Conservation (phyloP, 2,113 vertebrate genomes). For the Corydoras sp. region DNA sequence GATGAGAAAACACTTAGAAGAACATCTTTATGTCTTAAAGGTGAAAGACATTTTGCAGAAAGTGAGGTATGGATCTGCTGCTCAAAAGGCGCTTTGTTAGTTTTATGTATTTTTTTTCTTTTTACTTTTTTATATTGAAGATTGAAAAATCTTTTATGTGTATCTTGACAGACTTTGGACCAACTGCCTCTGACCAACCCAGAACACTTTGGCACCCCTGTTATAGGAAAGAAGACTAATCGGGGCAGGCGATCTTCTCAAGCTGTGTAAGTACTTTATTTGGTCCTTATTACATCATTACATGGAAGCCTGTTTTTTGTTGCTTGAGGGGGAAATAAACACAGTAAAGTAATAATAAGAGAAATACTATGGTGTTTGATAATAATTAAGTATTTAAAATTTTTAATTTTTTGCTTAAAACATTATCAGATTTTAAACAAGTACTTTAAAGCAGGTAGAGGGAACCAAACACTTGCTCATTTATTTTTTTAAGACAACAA, state of each 20-base stretch:
- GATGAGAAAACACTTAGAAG: conserved; percentile 94
- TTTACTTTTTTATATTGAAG: no score
- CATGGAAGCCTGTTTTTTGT: no score
- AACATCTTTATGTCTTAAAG: conserved; percentile 93
- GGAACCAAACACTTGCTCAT: no score
- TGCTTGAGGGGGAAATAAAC: neutral
- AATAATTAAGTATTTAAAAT: no score
- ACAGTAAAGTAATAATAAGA: no score
- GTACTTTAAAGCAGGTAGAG: no score
- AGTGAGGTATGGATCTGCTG: conserved; percentile 76
- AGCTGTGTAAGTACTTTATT: conserved; percentile 73
- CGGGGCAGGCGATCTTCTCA: conserved; percentile 88
- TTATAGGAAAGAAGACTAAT: conserved; percentile 95
- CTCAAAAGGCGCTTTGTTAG: neutral
- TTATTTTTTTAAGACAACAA: no score
- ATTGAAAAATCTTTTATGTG: neutral
- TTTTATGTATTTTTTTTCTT: no score
- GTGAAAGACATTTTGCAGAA: conserved; percentile 96
- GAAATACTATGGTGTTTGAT: no score
- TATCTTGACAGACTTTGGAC: conserved; percentile 78
- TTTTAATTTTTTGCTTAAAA: no score
- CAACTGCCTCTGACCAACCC: conserved; percentile 95
- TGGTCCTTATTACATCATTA: no score
- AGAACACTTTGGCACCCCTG: conserved; percentile 96
- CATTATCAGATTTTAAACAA: no score